Base-by-base conservation (phyloP, 1,140 invertebrate genomes). In the Habropoda laboriosa region DNA sequence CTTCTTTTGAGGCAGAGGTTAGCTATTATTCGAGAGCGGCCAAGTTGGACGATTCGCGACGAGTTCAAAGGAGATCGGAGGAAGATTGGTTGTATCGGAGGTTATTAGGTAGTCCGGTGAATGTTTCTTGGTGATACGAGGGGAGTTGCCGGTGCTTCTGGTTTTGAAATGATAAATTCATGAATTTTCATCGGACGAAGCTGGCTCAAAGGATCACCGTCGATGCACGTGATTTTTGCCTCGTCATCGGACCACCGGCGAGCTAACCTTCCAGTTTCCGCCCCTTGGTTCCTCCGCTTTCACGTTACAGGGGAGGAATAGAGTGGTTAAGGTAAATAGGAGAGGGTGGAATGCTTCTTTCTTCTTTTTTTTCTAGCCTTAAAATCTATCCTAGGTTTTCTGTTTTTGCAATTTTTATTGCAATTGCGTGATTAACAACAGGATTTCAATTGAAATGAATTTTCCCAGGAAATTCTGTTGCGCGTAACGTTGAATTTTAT, bases 311-410 rank as follows among this genome's bases (percentile, higher is more conserved):
- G n/a, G 24, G 27, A 18, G 8, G 40, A 47, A 53, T 68, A 75
- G 64, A 75, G 51, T 72, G 58, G 53, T 49, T 45, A 57, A 40
- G 16, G 3, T 45, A 63, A 49, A 57, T 67, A 18, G 55, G 18
- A 57, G 38, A 63, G 66, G 55, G 58, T 72, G 78, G 66, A 57
- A 67, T 83, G 38, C 72, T 84, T 68, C 77, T 73, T 82, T 79
- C 72, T n/a, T n/a, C 66, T 87, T 82, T 64, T 73, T 73, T 6
- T 30, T 53, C 40, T 89, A 88, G 82, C 84, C 80, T 86, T 87
- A 87, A 88, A 55, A 51, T 71, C 51, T 30, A 85, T 85, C 74
- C n/a, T 60, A 24, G 12, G 45, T 32, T 27, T 32, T 35, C 24
- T 30, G 1, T 51, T 51, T 10, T 13, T 45, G 51, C 10, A 21